phyloP scores from a whole-genome alignment of 1,140 invertebrate species.

The Charaxes varanes region DNA sequence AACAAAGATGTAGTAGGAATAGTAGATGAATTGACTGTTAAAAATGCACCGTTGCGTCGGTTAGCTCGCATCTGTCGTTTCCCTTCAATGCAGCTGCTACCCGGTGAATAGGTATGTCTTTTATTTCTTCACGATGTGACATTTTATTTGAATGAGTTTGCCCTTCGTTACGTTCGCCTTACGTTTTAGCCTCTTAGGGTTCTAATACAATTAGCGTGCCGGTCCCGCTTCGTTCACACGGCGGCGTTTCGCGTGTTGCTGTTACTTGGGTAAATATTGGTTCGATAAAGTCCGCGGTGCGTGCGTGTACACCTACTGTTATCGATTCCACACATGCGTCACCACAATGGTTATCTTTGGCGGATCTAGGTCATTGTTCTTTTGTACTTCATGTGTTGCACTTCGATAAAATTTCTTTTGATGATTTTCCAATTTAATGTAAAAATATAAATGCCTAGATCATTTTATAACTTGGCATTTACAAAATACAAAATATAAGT shows the following conservation, averaged over 20 bases:
- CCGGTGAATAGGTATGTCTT: slow-evolving; percentile 47
- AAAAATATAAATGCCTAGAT: neutral
- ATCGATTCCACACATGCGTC: slow-evolving; percentile 70
- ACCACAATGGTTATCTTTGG: slow-evolving; percentile 66
- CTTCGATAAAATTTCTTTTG: slow-evolving; percentile 33
- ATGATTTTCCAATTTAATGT: slow-evolving; percentile 18
- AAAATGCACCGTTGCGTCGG: no score
- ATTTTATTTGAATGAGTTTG: slow-evolving; percentile 34
- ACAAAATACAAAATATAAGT: neutral
- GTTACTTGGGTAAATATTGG: slow-evolving; percentile 56
- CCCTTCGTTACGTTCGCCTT: slow-evolving; percentile 36
- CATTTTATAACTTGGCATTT: neutral
- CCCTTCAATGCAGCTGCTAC: slow-evolving; percentile 56
- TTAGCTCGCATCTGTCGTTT: slow-evolving; percentile 59
- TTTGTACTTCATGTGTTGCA: slow-evolving; percentile 50
- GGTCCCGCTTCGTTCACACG: slow-evolving; percentile 39
- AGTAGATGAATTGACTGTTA: no score
- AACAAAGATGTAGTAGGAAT: no score
- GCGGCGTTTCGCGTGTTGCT: slow-evolving; percentile 52
- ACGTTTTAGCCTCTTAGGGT: no score
- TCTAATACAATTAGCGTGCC: slow-evolving; percentile 47
- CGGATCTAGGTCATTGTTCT: slow-evolving; percentile 71
- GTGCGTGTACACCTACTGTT: slow-evolving; percentile 48
- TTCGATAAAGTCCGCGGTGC: slow-evolving; percentile 18
- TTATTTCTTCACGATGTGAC: slow-evolving; percentile 34